Evolutionary conservation across 1,140 invertebrate species (phyloP).

Genomic region (Coelopa frigida): DNA sequence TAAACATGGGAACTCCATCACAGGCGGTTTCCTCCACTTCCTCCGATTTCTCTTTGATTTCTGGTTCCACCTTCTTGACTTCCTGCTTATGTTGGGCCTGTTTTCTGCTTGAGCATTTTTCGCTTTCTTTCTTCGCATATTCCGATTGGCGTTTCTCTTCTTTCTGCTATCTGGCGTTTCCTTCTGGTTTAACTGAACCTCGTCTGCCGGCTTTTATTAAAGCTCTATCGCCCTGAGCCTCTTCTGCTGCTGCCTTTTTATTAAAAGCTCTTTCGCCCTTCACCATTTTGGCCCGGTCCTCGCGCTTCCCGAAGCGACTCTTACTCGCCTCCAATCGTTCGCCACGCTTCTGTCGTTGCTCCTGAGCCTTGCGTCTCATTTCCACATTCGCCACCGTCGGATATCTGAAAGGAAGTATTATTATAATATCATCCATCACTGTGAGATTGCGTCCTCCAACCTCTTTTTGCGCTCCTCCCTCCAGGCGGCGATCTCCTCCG

Average conservation of each 20-base stretch:
- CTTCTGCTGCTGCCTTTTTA: too few species aligned
- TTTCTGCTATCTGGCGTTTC: background rate
- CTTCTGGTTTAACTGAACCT: too few species aligned
- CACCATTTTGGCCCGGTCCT: too few species aligned
- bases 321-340: constrained; percentile 54
- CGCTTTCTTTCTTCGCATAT: constrained; percentile 8
- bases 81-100: background rate
- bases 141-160: background rate
- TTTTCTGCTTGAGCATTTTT: constrained; percentile 9
- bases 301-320: constrained; percentile 42
- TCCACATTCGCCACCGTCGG: constrained; percentile 66
- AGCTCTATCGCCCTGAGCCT: too few species aligned
- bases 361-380: constrained; percentile 52
- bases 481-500: constrained; percentile 78
- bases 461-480: constrained; percentile 66
- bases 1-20: constrained; percentile 17
- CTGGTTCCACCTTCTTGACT: background rate
- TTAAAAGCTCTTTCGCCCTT: too few species aligned
- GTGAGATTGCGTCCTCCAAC: constrained; percentile 1
- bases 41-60: background rate
- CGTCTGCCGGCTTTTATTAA: too few species aligned
- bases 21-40: background rate
- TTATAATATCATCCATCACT: background rate
- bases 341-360: constrained; percentile 61
- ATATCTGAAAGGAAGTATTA: constrained; percentile 41